These are phyloP conservation scores for Gymnoscelis rufifasciata DNA, from an alignment of 2,888 invertebrate species.

Conservation along the genomic window DNA sequence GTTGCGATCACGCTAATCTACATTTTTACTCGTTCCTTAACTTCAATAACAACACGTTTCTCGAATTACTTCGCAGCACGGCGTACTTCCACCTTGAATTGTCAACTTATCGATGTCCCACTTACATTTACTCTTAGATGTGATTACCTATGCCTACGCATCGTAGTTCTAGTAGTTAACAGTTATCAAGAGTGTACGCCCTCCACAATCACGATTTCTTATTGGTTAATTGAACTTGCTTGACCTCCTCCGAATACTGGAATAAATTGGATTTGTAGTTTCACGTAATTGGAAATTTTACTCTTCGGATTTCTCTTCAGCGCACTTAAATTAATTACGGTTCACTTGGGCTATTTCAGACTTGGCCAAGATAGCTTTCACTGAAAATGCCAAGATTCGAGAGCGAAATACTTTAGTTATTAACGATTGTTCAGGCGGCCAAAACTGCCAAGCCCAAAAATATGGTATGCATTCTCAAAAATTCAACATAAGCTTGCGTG, in stretches of 20 bases:
- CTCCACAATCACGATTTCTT: conserved; percentile 34
- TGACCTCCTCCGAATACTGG: conserved; percentile 33
- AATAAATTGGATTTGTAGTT: conserved; percentile 38
- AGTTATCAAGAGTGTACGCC: conserved; percentile 23
- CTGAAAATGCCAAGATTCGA: conserved; percentile 19
- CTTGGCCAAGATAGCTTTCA: conserved; percentile 20
- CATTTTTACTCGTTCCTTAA: conserved; percentile 37
- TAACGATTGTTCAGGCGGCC: conserved; percentile 15
- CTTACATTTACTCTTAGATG: conserved; percentile 20
- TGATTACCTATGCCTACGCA: conserved; percentile 24
- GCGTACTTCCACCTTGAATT: conserved; percentile 18
- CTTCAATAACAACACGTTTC: not conserved
- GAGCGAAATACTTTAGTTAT: conserved; percentile 12
- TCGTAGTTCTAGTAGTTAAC: conserved; percentile 27
- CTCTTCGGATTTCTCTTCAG: conserved; percentile 29
- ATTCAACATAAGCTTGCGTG: conserved; percentile 15
- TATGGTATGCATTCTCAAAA: conserved; percentile 3
- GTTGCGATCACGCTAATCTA: conserved; percentile 57
- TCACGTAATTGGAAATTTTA: conserved; percentile 35
- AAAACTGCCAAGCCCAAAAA: conserved; percentile 9
- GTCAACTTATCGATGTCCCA: conserved; percentile 13
- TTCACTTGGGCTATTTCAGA: conserved; percentile 24
- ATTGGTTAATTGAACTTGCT: conserved; percentile 39
- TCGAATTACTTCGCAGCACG: not conserved
- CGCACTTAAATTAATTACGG: conserved; percentile 28